A percentile compares a stretch with the other conserved stretches of the same genome.
Conservation (phyloP, 2,888 invertebrate species). For the Nomada fabriciana region DNA sequence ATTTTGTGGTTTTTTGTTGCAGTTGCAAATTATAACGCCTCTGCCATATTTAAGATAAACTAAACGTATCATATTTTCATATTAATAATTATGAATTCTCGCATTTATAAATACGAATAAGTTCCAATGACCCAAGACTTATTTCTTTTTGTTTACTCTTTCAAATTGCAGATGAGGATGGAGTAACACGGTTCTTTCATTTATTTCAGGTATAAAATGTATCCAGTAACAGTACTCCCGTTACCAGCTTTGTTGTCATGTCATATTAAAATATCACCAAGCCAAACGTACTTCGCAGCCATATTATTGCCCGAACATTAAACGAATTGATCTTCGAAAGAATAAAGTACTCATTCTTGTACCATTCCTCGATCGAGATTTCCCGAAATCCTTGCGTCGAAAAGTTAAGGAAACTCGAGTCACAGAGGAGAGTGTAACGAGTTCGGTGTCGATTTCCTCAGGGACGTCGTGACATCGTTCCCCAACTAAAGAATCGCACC, state of each 20-base stretch:
- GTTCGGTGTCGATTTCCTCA: slow-evolving; percentile 72
- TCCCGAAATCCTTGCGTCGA: slow-evolving; percentile 26
- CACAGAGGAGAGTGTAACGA: slow-evolving; percentile 11
- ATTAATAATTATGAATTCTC: too few species aligned
- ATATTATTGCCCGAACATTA: slow-evolving; percentile 2
- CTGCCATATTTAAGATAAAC: too few species aligned
- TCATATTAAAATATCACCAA: not conserved
- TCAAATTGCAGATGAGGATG: too few species aligned
- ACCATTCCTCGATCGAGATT: not conserved
- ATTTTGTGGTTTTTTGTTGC: too few species aligned
- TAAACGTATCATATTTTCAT: too few species aligned
- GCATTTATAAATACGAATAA: too few species aligned
- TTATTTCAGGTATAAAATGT: too few species aligned
- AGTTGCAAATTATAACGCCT: too few species aligned
- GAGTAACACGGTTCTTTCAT: too few species aligned
- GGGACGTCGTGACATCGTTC: slow-evolving; percentile 62
- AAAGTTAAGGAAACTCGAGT: slow-evolving; percentile 58
- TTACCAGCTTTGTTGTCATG: not conserved
- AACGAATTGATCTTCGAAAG: not conserved
- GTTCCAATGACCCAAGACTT: too few species aligned
- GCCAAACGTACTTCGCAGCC: not conserved
- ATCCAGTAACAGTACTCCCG: too few species aligned
- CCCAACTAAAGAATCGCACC: slow-evolving; percentile 66
- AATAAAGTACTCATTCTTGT: not conserved
- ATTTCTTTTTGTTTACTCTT: too few species aligned